Base-by-base conservation (phyloP, 2,888 invertebrate species). In the Sinodicranocentrus sp. region DNA sequence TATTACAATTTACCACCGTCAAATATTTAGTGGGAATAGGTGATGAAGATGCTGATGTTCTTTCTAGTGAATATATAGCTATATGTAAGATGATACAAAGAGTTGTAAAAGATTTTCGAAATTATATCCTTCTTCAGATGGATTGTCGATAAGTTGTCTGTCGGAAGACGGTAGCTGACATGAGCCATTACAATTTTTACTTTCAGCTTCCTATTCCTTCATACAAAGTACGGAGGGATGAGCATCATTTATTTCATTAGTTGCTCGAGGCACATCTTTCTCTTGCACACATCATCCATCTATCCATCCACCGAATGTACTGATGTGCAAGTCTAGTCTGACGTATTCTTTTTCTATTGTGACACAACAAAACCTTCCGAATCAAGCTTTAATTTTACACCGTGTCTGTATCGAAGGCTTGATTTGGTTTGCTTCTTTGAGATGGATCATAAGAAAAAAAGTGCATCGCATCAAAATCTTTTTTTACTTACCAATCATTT, bases 141-240 rank as follows among this genome's bases (percentile, higher is more conserved):
- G 19, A 63, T 63, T 63, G 63, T 63, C 63, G 63, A 63, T 63
- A 63, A 28, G 63, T 63, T 63, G 63, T 57, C 57, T 57, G 57
- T 63, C 71, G 54, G 71, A 54, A 71, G 57, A 21, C 71, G 71
- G 73, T 73, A 73, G 73, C 73, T 73, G 57, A 73, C 73, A 73
- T 39, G 19, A 57, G 57, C 57, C 23, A 54, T 71, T 71, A 71
- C 43, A 17, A 19, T 57, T 71, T 71, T 71, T 57, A 54, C 57
- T 71, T 57, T 26, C 67, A 67, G 33, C 44, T 67, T 6, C 6
- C 67, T 39, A 17, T n/a, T n/a, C n/a, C n/a, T 52, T 13, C 52
- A 5, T 13, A 10, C n/a, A 13, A 10, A 52, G n/a, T n/a, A 6
- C n/a, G n/a, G n/a, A 67, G 65, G 43, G 48, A 67, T 33, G n/a